Base-by-base conservation (phyloP, 2,113 vertebrate species). In the Ancistrus triradiatus region DNA sequence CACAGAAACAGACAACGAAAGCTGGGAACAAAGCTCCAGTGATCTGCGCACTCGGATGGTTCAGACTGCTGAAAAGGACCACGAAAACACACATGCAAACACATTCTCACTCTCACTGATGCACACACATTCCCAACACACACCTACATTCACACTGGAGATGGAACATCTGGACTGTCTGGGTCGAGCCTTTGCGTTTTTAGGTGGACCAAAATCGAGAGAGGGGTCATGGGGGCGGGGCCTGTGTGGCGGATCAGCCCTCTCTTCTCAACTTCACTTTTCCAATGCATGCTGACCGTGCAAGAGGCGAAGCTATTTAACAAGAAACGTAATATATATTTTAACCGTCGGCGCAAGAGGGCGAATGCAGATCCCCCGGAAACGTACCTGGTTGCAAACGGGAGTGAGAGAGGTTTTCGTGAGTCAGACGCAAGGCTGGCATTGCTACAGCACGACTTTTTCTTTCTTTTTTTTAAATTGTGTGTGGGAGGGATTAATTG, bases 1-100 rank as follows among this genome's bases (percentile, higher is more conserved):
- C 15, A 1, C 80, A 98, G 96, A 83, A 98, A 96, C 90, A 93
- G 96, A 91, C 95, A 98, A 80, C 93, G 96, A 80, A 98, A 98
- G 86, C 90, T 98, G 74, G 96, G 96, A 70, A 94, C 96, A 17
- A 98, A 98, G 82, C 89, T 98, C 40, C 96, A 98, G 90, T 98
- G 93, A 98, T 74, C 48, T 37, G 28, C n/a, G 61, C 24, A 53
- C 56, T 46, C 62, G 62, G 28, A 61, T 81, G 71, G 77, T 74
- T 79, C 74, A 78, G 78, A 76, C 40, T 46, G 27, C 73, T 42
- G 17, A 76, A 86, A 80, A 76, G 42, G 56, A 80, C 73, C 82
- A 68, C 63, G 68, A 19, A 59, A 9, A 63, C 15, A 40, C 25
- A 64, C 49, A 51, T 37, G 19, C 38, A 72, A 63, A 63, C 25